A percentile compares a stretch with the other conserved stretches of the same genome.
Evolutionary conservation across 2,113 vertebrate genomes (phyloP).

Genomic region (Marcusenius ussheri): DNA sequence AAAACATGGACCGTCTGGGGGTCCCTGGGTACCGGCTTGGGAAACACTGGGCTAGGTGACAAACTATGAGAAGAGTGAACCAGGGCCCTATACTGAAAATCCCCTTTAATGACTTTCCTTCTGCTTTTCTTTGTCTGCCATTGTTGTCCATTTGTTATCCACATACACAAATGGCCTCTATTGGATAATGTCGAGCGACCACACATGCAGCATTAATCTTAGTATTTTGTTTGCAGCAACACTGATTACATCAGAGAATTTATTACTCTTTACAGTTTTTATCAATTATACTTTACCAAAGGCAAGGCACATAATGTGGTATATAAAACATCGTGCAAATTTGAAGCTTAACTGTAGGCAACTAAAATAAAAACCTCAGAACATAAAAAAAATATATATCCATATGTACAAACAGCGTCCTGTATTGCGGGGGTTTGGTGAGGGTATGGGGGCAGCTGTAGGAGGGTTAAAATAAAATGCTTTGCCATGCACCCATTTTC

Average conservation of each 20-base stretch:
- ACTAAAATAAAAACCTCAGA: constrained; percentile 48
- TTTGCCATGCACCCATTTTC: constrained; percentile 79
- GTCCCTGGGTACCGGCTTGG: neutral
- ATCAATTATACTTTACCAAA: constrained; percentile 64
- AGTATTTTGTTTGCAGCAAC: constrained; percentile 54
- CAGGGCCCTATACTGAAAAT: constrained; percentile 11
- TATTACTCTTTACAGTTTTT: constrained; percentile 49
- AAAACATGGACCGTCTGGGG: neutral
- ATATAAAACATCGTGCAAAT: constrained; percentile 91
- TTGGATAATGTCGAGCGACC: constrained; percentile 62
- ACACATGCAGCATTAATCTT: constrained; percentile 71
- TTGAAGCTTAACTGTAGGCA: constrained; percentile 56
- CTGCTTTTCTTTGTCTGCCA: neutral
- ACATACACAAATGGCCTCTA: constrained; percentile 46
- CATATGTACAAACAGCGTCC: constrained; percentile 36
- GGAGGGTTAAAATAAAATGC: constrained; percentile 50
- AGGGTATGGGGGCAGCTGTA: constrained; percentile 52
- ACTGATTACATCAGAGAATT: constrained; percentile 47
- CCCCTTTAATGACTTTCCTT: neutral
- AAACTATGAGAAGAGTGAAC: neutral
- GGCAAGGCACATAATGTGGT: constrained; percentile 98
- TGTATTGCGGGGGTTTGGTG: constrained; percentile 24
- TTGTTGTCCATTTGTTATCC: neutral
- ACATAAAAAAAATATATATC: constrained; percentile 30
- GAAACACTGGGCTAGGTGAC: neutral